phyloP scores from a whole-genome alignment of 2,797 vertebrate genomes.

The Meda fulgida region DNA sequence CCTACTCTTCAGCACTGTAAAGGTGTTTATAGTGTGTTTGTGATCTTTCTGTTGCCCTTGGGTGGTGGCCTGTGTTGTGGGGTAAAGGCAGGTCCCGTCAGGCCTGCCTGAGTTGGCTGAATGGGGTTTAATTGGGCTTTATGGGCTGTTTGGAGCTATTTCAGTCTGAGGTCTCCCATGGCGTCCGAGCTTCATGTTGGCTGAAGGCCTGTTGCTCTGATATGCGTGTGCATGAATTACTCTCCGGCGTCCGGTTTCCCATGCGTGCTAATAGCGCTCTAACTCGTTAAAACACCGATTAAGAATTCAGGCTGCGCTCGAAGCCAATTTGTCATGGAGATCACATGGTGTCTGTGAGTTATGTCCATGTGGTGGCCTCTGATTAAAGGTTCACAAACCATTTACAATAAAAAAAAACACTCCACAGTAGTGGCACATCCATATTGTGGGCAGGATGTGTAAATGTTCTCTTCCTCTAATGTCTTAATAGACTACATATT shows the following conservation, averaged over 20 bases:
- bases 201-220: conserved; percentile 55
- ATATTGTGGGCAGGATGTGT: conserved; percentile 67
- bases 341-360: conserved; percentile 71
- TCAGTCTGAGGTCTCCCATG: conserved; percentile 74
- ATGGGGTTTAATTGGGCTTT: conserved; percentile 75
- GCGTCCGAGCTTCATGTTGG: conserved; percentile 64
- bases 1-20: neutral
- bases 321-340: conserved; percentile 71
- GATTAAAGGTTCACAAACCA: conserved; percentile 71
- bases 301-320: conserved; percentile 61
- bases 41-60: conserved; percentile 32
- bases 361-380: conserved; percentile 64
- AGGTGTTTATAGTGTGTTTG: conserved; percentile 32
- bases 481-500: conserved; percentile 67
- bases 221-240: conserved; percentile 25
- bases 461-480: conserved; percentile 71
- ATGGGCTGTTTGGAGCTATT: conserved; percentile 75
- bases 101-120: conserved; percentile 71
- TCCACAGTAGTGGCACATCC: conserved; percentile 62
- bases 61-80: conserved; percentile 30
- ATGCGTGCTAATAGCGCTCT: conserved; percentile 59
- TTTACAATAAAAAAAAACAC: conserved; percentile 52
- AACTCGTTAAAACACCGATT: conserved; percentile 68
- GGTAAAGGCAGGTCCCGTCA: conserved; percentile 51
- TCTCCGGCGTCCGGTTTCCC: conserved; percentile 56